Percentiles rank a stretch among this genome's conserved stretches.
Evolutionary conservation across 2,888 invertebrate species (phyloP).

Genomic region (Harpalus rubripes): DNA sequence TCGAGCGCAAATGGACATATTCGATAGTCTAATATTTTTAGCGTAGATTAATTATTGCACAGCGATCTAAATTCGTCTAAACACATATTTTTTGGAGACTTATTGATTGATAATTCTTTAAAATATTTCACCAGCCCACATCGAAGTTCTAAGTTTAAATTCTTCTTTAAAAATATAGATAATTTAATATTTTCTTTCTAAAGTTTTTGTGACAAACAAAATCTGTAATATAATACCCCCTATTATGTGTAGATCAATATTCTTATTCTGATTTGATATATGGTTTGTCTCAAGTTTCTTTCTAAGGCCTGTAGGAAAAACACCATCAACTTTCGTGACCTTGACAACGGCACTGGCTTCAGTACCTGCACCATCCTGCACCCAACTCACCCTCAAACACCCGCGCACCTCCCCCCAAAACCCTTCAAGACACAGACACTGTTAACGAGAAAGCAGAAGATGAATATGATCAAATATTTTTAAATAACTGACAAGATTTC

Average conservation of each 20-base stretch:
- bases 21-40: too few relatives aligned
- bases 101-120: too few relatives aligned
- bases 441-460: slow-evolving; percentile 52
- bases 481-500: neutral
- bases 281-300: slow-evolving; percentile 31
- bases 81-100: too few relatives aligned
- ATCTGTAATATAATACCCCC: neutral
- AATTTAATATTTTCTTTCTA: slow-evolving; percentile 7
- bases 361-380: slow-evolving; percentile 49
- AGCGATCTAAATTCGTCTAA: too few relatives aligned
- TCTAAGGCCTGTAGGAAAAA: slow-evolving; percentile 2
- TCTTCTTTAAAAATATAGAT: neutral
- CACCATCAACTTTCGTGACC: slow-evolving; percentile 30
- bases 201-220: slow-evolving; percentile 6
- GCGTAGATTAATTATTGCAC: too few relatives aligned
- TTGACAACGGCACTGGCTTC: slow-evolving; percentile 40
- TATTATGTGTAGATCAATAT: slow-evolving; percentile 25
- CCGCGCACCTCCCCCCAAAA: slow-evolving; percentile 12
- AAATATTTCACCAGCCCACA: too few relatives aligned
- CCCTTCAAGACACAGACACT: slow-evolving; percentile 58
- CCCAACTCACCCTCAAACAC: slow-evolving; percentile 13
- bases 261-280: slow-evolving; percentile 13
- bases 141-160: neutral
- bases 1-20: too few relatives aligned
- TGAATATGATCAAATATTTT: neutral